Base-by-base conservation (phyloP, 2,888 invertebrate genomes). In the Lepidocyrtinus sp. region DNA sequence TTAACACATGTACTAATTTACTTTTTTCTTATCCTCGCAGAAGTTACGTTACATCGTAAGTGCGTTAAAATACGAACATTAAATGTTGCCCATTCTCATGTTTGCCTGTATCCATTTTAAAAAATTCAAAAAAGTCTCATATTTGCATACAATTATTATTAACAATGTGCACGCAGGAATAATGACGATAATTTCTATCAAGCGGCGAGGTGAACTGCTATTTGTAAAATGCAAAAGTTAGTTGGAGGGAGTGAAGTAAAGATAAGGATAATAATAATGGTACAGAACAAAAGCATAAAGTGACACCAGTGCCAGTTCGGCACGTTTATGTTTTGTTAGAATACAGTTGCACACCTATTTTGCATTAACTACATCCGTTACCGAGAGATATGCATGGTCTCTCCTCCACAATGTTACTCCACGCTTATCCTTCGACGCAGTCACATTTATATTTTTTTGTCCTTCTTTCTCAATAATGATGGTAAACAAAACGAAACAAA, bases 121-220 rank as follows among this genome's bases (percentile, higher is more conserved):
- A n/a, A 36, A 71, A 21, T 59, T 27, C n/a, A n/a, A 62, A 26
- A 71, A 12, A 45, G 17, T 76, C 76, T 68, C 77, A 77, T 77
- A 78, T 78, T 78, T 78, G 69, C 78, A 78, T 78, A 78, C 73
- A 78, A 78, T 78, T 78, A 78, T 67, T 46, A 71, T 61, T 70
- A 70, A 69, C 1, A 55, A 69, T 24, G 50, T 24, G 26, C 59
- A 50, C 68, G 72, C 46, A 61, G 46, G 12, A 45, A 67, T 67
- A 24, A 45, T 55, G 55, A 55, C 55, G 55, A 65, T 59, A 65
- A 59, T 74, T 24, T 50, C 64, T 74, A 55, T 74, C 65, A 26
- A 46, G 24, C 50, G 65, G 17, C 25, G 69, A 50, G 24, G 26
- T 64, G 55, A 55, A 55, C 55, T 15, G 55, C 55, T 55, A 36